phyloP scores from a whole-genome alignment of 2,888 invertebrate genomes.

The Caenorhabditis sinica region DNA sequence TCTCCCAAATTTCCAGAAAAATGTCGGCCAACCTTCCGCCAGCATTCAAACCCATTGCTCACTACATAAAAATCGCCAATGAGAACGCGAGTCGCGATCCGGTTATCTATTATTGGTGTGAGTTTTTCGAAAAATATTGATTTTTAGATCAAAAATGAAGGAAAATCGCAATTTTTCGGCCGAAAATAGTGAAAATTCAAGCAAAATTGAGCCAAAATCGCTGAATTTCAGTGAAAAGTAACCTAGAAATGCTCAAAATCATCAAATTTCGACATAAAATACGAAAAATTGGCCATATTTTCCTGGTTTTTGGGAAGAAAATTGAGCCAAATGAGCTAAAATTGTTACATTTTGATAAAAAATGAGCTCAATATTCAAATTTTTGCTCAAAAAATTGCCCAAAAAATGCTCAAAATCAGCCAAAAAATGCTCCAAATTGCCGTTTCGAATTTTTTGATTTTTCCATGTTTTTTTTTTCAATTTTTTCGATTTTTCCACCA shows the following conservation, averaged over 20 bases:
- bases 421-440: not conserved
- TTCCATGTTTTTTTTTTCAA: not conserved
- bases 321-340: not conserved
- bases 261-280: not conserved
- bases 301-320: not conserved
- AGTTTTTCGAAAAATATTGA: constrained; percentile 80
- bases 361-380: no score
- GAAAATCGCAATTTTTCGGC: not conserved
- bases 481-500: not conserved
- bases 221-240: no score
- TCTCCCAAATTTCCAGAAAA: constrained; percentile 5
- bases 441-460: not conserved
- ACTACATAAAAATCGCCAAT: constrained; percentile 92
- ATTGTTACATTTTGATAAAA: no score
- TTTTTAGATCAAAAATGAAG: not conserved
- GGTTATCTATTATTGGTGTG: constrained; percentile 92
- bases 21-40: constrained; percentile 83
- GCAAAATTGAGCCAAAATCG: no score
- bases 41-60: constrained; percentile 91
- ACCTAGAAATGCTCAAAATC: no score
- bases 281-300: not conserved
- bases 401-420: not conserved
- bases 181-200: no score
- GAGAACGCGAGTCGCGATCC: constrained; percentile 94
- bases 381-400: no score